Percentiles rank a stretch among this genome's conserved stretches.
phyloP scores from a whole-genome alignment of 2,113 vertebrate species.

The Cinclus mexicanus region DNA sequence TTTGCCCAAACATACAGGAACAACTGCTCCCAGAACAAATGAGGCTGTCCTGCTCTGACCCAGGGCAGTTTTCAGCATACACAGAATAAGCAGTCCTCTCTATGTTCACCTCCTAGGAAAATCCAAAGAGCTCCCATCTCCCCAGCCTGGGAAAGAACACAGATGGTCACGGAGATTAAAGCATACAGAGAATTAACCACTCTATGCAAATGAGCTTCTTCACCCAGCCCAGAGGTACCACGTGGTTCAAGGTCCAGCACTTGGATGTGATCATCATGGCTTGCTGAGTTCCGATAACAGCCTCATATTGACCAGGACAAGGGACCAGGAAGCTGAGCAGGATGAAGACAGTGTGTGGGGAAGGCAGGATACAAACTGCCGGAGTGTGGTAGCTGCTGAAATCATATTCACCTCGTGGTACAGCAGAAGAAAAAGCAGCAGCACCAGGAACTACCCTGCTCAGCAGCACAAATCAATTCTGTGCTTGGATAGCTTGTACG shows the following conservation, averaged over 20 bases:
- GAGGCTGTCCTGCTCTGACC: constrained; percentile 32
- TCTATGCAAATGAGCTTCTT: constrained; percentile 36
- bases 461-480: not conserved
- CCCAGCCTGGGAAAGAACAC: constrained; percentile 12
- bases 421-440: not conserved
- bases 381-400: not conserved
- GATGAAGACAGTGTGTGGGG: not conserved
- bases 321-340: not conserved
- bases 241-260: not conserved
- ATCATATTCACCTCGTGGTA: not conserved
- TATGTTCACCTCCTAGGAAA: constrained; percentile 36
- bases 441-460: not conserved
- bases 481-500: accelerated
- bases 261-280: not conserved
- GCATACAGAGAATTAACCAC: constrained; percentile 49
- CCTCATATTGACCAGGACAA: not conserved
- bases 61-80: not conserved
- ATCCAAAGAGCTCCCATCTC: constrained; percentile 27
- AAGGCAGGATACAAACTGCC: not conserved
- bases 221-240: not conserved
- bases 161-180: constrained; percentile 66
- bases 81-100: constrained; percentile 22
- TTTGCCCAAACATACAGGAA: not conserved
- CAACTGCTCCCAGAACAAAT: not conserved
- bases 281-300: not conserved